Conservation (phyloP, 2,888 invertebrate genomes). For the Tortrix viridana region DNA sequence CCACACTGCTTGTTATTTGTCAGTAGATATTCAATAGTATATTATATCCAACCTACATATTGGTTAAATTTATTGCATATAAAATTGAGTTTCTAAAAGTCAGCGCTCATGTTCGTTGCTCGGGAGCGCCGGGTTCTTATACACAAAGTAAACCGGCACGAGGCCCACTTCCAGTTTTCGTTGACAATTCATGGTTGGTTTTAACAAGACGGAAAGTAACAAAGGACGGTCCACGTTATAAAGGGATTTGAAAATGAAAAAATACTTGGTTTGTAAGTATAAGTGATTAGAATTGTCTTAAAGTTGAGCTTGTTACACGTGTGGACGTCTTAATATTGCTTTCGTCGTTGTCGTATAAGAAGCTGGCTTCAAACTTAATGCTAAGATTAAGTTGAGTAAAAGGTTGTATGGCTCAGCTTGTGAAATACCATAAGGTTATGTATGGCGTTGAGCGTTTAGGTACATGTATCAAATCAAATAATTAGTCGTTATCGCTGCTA, state of each 20-base stretch:
- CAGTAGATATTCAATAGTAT: too few relatives aligned
- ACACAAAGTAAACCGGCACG: not conserved
- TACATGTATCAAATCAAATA: too few relatives aligned
- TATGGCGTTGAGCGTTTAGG: too few relatives aligned
- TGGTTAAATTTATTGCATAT: not conserved
- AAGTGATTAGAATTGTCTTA: not conserved
- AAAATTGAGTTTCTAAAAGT: not conserved
- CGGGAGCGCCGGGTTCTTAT: not conserved
- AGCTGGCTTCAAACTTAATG: too few relatives aligned
- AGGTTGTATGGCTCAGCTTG: too few relatives aligned
- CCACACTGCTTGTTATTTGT: too few relatives aligned
- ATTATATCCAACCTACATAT: not conserved
- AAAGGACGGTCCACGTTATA: not conserved
- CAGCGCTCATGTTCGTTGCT: not conserved
- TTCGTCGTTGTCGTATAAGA: too few relatives aligned
- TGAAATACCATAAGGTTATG: too few relatives aligned
- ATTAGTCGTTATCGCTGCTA: too few relatives aligned
- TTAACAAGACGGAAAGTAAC: not conserved
- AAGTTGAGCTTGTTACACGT: too few relatives aligned
- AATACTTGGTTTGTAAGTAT: constrained; percentile 5
- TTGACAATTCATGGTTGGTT: constrained; percentile 1
- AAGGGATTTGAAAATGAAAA: not conserved
- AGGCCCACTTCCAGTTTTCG: not conserved
- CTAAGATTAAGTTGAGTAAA: too few relatives aligned
- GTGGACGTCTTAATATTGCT: too few relatives aligned